Evolutionary conservation across 1,140 invertebrate species (phyloP).

Genomic region (Papilio machaon): DNA sequence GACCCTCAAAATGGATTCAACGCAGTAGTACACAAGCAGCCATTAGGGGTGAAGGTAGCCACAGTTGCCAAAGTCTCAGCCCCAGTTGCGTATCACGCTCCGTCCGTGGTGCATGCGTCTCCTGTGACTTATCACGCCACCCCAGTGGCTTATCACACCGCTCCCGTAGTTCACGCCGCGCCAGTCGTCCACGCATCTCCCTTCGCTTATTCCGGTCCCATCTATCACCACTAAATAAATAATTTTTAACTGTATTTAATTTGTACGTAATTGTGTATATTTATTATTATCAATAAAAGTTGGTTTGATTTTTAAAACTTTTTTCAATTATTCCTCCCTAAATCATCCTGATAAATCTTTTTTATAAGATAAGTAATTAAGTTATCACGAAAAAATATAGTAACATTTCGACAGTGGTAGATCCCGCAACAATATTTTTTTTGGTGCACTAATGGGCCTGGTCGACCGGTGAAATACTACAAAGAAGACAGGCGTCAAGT

Average conservation of each 20-base stretch:
- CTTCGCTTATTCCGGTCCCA: slow-evolving; percentile 51
- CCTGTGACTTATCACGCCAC: slow-evolving; percentile 53
- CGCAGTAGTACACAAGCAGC: slow-evolving; percentile 77
- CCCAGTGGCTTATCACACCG: slow-evolving; percentile 71
- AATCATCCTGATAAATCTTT: not conserved
- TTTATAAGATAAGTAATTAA: no score
- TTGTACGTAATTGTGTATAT: not conserved
- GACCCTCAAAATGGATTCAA: slow-evolving; percentile 82
- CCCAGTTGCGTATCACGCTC: slow-evolving; percentile 46
- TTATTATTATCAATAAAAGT: slow-evolving; percentile 8
- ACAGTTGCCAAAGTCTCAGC: slow-evolving; percentile 52
- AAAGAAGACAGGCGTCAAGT: no score
- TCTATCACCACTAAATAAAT: slow-evolving; percentile 53
- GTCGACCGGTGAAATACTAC: no score
- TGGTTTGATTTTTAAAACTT: not conserved
- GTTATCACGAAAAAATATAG: no score
- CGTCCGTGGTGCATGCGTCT: slow-evolving; percentile 79
- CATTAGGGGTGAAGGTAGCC: slow-evolving; percentile 51
- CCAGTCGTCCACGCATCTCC: slow-evolving; percentile 79
- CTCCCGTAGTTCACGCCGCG: slow-evolving; percentile 40
- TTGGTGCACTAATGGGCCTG: no score
- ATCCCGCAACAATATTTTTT: no score
- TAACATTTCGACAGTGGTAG: no score
- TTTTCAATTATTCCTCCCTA: not conserved
- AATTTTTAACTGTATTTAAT: not conserved